Percentiles rank a stretch among this genome's conserved stretches.
Evolutionary conservation across 1,140 invertebrate genomes (phyloP).

Genomic region (Calliphora vicina): DNA sequence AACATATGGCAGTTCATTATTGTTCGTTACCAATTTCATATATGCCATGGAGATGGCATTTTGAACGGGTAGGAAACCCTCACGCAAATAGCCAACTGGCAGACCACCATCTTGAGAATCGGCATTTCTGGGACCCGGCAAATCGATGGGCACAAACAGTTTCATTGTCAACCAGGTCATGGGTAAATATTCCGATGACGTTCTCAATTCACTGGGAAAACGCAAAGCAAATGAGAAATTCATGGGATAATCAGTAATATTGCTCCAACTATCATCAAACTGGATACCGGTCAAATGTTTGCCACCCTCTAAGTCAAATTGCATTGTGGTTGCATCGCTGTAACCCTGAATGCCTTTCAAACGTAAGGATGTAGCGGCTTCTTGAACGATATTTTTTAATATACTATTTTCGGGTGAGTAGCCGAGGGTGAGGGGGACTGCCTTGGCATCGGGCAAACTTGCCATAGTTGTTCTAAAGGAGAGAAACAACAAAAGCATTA

Average conservation of each 20-base stretch:
- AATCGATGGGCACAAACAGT: conserved; percentile 47
- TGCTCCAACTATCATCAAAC: conserved; percentile 45
- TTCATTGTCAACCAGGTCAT: conserved; percentile 50
- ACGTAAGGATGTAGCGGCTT: conserved; percentile 41
- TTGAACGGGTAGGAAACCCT: conserved; percentile 71
- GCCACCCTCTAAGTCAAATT: conserved; percentile 26
- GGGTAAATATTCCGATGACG: conserved; percentile 32
- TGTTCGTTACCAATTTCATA: conserved; percentile 40
- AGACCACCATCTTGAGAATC: conserved; percentile 48
- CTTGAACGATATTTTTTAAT: conserved; percentile 40
- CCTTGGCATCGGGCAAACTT: background rate
- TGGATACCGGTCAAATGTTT: conserved; percentile 50
- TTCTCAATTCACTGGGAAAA: conserved; percentile 54
- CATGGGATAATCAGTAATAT: conserved; percentile 33
- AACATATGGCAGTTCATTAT: conserved; percentile 44
- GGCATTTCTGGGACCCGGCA: conserved; percentile 52
- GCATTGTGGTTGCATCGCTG: conserved; percentile 36
- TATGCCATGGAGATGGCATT: conserved; percentile 65
- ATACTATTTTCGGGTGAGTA: conserved; percentile 45
- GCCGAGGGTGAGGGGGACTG: conserved; percentile 15
- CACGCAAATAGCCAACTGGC: conserved; percentile 66
- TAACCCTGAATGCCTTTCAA: background rate
- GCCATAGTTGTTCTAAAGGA: background rate
- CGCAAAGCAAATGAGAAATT: conserved; percentile 47
- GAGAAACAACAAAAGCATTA: too few species aligned